These are phyloP conservation scores for Calephelis virginiensis DNA, from an alignment of 1,140 invertebrate genomes.

Conservation along the genomic window DNA sequence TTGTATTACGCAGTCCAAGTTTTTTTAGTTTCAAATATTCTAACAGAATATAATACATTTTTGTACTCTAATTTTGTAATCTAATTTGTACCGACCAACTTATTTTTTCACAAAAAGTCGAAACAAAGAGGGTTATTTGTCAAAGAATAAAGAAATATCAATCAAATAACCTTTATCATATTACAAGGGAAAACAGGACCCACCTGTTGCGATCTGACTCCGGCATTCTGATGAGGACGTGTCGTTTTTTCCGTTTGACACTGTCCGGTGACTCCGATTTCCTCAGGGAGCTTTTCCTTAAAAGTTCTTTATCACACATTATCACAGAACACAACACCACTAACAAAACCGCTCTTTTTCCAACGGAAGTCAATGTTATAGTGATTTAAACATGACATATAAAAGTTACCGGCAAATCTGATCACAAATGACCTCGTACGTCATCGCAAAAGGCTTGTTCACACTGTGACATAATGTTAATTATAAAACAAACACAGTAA, in stretches of 20 bases:
- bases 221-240: constrained; percentile 56
- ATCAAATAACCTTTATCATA: constrained; percentile 9
- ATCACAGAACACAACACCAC: constrained; percentile 32
- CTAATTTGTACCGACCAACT: too few species aligned
- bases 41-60: too few species aligned
- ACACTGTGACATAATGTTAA: constrained; percentile 26
- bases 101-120: background rate
- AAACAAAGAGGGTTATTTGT: background rate
- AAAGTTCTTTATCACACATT: constrained; percentile 49
- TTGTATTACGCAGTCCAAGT: too few species aligned
- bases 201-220: constrained; percentile 45
- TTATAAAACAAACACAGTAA: background rate
- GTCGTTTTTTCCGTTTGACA: constrained; percentile 40
- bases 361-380: constrained; percentile 33
- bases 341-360: constrained; percentile 24
- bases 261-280: constrained; percentile 36
- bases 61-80: too few species aligned
- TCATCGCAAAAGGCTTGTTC: constrained; percentile 35
- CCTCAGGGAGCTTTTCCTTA: constrained; percentile 53
- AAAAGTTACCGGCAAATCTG: constrained; percentile 32
- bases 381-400: constrained; percentile 30
- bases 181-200: constrained; percentile 19
- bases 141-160: background rate
- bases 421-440: constrained; percentile 34
- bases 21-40: too few species aligned